Evolutionary conservation across 2,113 vertebrate species (phyloP).

Genomic region (Synchiropus splendidus): DNA sequence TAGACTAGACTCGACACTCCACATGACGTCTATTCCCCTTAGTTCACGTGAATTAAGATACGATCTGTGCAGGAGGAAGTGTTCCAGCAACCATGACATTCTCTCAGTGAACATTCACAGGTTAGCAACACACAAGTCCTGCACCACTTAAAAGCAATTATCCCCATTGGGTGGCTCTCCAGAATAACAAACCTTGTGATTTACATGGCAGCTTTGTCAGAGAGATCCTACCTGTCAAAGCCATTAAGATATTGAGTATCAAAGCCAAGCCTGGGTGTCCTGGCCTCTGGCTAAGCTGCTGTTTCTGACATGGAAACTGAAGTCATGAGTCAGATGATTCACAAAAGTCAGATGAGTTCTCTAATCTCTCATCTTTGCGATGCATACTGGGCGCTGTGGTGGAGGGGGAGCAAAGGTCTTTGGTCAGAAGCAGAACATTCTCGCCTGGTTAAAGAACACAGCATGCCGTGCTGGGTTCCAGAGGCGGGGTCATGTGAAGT

Average conservation of each 20-base stretch:
- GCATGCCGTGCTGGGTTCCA: too few species aligned
- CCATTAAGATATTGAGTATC: constrained; percentile 38
- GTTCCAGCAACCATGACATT: too few species aligned
- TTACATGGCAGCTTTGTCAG: constrained; percentile 30
- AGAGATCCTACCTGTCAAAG: constrained; percentile 38
- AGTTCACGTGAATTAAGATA: too few species aligned
- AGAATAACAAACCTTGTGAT: constrained; percentile 48
- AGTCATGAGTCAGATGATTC: constrained; percentile 39
- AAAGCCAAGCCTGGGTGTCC: constrained; percentile 32
- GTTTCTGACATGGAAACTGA: constrained; percentile 8
- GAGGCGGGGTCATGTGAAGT: too few species aligned
- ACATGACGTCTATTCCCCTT: too few species aligned
- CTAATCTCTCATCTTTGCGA: background rate
- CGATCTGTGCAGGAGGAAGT: too few species aligned
- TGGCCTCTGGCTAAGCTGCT: constrained; percentile 19
- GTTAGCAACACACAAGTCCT: background rate
- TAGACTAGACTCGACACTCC: too few species aligned
- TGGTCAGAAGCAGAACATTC: too few species aligned
- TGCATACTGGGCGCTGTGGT: too few species aligned
- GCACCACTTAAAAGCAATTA: constrained; percentile 50
- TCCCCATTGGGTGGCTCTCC: constrained; percentile 31
- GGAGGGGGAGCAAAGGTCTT: too few species aligned
- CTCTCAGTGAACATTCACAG: too few species aligned
- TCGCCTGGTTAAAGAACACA: too few species aligned
- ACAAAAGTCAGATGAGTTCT: constrained; percentile 15